Evolutionary conservation across 92 coral and sea anemone genomes (phyloP), one percentile per base, ranked within the genome.

Genomic region (Scolanthus callimorphus): DNA sequence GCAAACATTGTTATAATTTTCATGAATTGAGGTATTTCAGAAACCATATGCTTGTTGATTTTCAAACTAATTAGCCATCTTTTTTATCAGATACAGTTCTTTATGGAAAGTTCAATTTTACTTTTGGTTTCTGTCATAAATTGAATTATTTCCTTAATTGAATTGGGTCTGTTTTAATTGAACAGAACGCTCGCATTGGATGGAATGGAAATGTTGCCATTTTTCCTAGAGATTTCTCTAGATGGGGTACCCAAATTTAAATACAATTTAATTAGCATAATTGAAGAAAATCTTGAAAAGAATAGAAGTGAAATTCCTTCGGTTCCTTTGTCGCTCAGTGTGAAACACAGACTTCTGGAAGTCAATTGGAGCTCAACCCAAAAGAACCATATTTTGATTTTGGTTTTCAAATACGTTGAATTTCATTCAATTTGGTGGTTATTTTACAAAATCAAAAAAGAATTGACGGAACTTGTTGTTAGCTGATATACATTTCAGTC

Each of bases 101-200:
- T 54, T 82, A 77, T 65, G 79, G 79, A 72, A 86, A 87, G 84
- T 82, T 76, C 86, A 83, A 83, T 82, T 88, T 74, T 83, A 31
- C 51, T 59, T 83, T 68, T 55, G 75, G 70, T 62, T 61, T 57
- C 41, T 59, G 53, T 63, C 68, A 67, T 74, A 71, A 83, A 87
- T 87, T 87, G 77, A 76, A 87, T 83, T 87, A 78, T 73, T 34
- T 48, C 65, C 51, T 73, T 88, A 88, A 88, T 88, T 73, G 86
- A 88, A 56, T 82, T 82, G 65, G 68, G 31, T 63, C 89, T 30
- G 39, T 38, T 57, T 76, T 67, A 62, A 62, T 76, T 57, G n/a
- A 31, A 68, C 20, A 68, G 30, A 39, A 9, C 15, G 29, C 24
- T 56, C 44, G 20, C 30, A 68, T 68, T 68, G 75, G 75, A 38